phyloP scores from a whole-genome alignment of 2,888 invertebrate genomes.

The Cacoxenus indagator region DNA sequence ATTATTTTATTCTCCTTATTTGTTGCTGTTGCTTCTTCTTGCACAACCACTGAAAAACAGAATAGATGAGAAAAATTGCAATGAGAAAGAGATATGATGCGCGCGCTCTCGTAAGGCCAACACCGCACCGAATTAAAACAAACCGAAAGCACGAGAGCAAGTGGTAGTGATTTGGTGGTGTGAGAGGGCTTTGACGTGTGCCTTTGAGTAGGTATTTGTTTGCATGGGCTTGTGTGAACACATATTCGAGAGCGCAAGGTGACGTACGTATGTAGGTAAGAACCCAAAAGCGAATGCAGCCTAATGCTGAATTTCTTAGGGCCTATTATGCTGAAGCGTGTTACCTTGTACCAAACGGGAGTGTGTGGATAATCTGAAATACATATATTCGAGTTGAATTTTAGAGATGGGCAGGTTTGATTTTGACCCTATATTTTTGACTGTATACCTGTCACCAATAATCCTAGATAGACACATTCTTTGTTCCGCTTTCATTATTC shows the following conservation, averaged over 20 bases:
- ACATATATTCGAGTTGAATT: no score
- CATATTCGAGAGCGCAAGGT: constrained; percentile 41
- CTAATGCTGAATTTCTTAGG: neutral
- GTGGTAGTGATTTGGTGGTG: constrained; percentile 13
- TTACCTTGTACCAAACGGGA: neutral
- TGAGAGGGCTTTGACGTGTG: constrained; percentile 30
- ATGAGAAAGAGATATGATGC: constrained; percentile 27
- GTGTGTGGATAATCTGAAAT: no score
- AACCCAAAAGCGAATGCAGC: neutral
- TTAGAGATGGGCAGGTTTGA: no score
- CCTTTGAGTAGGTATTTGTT: constrained; percentile 39
- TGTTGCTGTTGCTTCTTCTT: constrained; percentile 65
- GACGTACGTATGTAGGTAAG: constrained; percentile 5
- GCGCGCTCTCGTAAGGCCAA: constrained; percentile 8
- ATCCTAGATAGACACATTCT: no score
- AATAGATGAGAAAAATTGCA: constrained; percentile 51
- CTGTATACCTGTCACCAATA: no score
- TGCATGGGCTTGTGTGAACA: constrained; percentile 34
- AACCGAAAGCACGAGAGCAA: neutral
- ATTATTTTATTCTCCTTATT: constrained; percentile 58
- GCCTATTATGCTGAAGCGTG: neutral
- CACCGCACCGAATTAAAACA: neutral
- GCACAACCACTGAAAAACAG: constrained; percentile 66
- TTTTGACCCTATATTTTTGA: no score
- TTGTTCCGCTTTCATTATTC: no score